These are phyloP conservation scores for Aplysina aerophoba DNA, from an alignment of 37 sponge, comb jelly and placozoan species.

Conservation along the genomic window DNA sequence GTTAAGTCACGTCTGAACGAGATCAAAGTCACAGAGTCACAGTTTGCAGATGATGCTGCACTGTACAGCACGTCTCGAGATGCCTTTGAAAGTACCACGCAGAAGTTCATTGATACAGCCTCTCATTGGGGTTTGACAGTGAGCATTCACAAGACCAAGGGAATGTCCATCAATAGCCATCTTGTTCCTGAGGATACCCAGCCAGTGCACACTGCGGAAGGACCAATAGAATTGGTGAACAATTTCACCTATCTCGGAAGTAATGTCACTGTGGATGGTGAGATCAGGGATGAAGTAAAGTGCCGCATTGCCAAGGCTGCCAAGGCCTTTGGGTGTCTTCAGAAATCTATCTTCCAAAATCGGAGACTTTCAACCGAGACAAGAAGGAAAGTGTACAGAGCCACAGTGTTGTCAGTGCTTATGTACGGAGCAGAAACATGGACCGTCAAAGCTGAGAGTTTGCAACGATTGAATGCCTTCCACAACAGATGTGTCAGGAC, in stretches of 20 bases:
- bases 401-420: no score
- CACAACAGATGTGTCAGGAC: no score
- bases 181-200: background rate
- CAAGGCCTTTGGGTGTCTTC: no score
- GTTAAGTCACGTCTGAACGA: constrained; percentile 29
- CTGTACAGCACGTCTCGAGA: constrained; percentile 21
- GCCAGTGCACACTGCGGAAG: background rate
- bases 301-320: no score
- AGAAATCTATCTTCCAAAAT: no score
- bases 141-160: constrained; percentile 24
- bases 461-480: no score
- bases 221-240: no score
- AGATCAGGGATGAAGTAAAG: background rate
- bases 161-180: background rate
- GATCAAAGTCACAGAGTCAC: constrained; percentile 18
- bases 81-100: background rate
- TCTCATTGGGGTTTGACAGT: constrained; percentile 25
- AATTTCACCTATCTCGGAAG: no score
- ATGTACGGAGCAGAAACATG: no score
- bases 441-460: no score
- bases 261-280: background rate
- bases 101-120: constrained; percentile 2
- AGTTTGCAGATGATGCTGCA: constrained; percentile 41
- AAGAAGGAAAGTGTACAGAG: no score
- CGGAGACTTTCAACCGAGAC: no score